These are phyloP conservation scores for Sciurus niger DNA, from an alignment of 2,113 vertebrate genomes.

Conservation along the genomic window DNA sequence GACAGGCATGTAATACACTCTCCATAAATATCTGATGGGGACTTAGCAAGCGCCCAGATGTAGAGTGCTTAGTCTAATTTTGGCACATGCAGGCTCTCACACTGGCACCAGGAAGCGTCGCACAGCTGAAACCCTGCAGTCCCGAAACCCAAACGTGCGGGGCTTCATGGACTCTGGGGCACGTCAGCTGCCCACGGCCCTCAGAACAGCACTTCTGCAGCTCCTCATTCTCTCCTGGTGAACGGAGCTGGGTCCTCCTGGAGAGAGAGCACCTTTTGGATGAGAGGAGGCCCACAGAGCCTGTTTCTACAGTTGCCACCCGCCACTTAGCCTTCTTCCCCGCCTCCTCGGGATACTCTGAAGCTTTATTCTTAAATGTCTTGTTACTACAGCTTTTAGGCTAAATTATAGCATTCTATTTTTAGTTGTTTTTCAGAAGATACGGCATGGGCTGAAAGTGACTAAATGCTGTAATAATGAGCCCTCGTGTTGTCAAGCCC, in stretches of 20 bases:
- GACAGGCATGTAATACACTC: not conserved
- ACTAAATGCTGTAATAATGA: not conserved
- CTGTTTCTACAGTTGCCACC: fast-evolving
- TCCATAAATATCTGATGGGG: not conserved
- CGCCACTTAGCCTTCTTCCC: fast-evolving
- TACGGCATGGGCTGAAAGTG: not conserved
- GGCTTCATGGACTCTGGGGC: not conserved
- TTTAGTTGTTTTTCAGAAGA: constrained; percentile 59
- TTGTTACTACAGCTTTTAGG: not conserved
- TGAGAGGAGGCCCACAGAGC: not conserved
- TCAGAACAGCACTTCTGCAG: not conserved
- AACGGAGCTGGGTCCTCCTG: not conserved
- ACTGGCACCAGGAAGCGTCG: fast-evolving
- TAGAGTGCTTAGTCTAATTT: not conserved
- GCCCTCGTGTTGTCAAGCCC: not conserved
- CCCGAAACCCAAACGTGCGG: not conserved
- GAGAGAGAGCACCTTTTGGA: not conserved
- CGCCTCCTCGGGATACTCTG: fast-evolving
- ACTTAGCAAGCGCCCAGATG: not conserved
- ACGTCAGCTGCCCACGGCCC: too few species aligned
- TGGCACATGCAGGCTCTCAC: not conserved
- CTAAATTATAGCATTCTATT: not conserved
- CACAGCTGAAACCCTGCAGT: not conserved
- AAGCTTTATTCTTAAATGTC: not conserved
- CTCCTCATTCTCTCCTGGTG: not conserved